Percentiles rank a stretch among this genome's conserved stretches.
Evolutionary conservation across 2,113 vertebrate species (phyloP).

Genomic region (Cebidichthys violaceus): DNA sequence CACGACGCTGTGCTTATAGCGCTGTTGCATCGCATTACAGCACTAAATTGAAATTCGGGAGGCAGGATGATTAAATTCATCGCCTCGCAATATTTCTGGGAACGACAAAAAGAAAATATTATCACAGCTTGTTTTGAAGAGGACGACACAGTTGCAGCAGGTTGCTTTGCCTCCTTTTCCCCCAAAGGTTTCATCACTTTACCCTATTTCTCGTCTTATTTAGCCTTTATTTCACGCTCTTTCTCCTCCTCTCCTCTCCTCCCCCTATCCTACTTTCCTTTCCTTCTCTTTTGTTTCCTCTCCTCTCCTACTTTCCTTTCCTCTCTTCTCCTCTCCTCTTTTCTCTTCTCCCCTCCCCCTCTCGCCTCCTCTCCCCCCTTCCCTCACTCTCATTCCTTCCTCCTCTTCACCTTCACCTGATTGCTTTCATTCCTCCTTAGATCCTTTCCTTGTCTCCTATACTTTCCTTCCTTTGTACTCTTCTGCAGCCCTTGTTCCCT

Average conservation of each 20-base stretch:
- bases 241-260: neutral
- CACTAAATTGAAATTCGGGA: slow-evolving; percentile 62
- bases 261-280: neutral
- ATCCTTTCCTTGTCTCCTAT: neutral
- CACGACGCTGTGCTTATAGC: slow-evolving; percentile 17
- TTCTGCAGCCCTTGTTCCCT: neutral
- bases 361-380: neutral
- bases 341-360: neutral
- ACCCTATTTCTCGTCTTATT: slow-evolving; percentile 42
- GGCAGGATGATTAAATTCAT: slow-evolving; percentile 70
- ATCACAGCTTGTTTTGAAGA: slow-evolving; percentile 56
- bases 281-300: neutral
- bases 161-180: slow-evolving; percentile 44
- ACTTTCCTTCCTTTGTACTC: neutral
- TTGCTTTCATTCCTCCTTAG: neutral
- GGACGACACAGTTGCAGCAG: slow-evolving; percentile 63
- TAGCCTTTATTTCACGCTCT: neutral
- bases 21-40: slow-evolving; percentile 68
- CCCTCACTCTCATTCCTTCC: neutral
- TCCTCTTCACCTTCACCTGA: neutral
- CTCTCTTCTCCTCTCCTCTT: neutral
- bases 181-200: slow-evolving; percentile 58
- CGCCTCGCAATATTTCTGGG: slow-evolving; percentile 54
- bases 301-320: neutral
- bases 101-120: slow-evolving; percentile 66